Percentiles rank a stretch among this genome's conserved stretches.
Conservation (phyloP, 2,113 vertebrate genomes). For the Pterophyllum scalare region DNA sequence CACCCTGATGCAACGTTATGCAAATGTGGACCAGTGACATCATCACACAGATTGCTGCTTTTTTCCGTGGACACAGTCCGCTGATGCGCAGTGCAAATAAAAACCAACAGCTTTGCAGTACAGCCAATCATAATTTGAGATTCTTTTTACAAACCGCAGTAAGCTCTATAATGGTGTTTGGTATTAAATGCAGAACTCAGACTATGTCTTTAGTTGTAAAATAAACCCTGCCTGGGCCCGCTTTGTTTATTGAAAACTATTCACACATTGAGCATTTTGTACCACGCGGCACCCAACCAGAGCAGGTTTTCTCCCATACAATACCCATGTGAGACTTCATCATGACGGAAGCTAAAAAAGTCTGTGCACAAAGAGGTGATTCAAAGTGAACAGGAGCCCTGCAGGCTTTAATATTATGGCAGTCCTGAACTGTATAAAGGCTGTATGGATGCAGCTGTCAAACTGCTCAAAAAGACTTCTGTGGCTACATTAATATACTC, state of each 20-base stretch:
- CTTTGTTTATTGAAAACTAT: neutral
- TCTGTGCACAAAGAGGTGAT: constrained; percentile 13
- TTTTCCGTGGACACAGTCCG: neutral
- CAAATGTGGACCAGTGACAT: constrained; percentile 15
- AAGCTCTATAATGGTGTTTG: neutral
- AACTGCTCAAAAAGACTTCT: constrained; percentile 7
- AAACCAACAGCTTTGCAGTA: neutral
- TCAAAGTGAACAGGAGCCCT: constrained; percentile 1
- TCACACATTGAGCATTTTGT: neutral
- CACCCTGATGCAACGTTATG: neutral
- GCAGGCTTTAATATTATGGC: constrained; percentile 4
- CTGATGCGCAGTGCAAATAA: neutral
- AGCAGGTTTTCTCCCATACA: constrained; percentile 11
- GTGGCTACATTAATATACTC: neutral
- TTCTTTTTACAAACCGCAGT: neutral
- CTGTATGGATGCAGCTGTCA: constrained; percentile 19
- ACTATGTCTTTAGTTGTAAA: neutral
- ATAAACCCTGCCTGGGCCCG: constrained; percentile 7
- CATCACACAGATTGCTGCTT: neutral
- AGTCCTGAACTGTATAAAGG: neutral
- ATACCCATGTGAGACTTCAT: constrained; percentile 7
- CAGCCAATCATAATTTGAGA: constrained; percentile 1
- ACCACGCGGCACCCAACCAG: neutral
- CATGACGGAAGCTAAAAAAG: constrained; percentile 4
- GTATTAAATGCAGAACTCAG: neutral